A percentile compares a stretch with the other conserved stretches of the same genome.
phyloP scores from a whole-genome alignment of 2,113 vertebrate genomes.

The Anthoscopus minutus region DNA sequence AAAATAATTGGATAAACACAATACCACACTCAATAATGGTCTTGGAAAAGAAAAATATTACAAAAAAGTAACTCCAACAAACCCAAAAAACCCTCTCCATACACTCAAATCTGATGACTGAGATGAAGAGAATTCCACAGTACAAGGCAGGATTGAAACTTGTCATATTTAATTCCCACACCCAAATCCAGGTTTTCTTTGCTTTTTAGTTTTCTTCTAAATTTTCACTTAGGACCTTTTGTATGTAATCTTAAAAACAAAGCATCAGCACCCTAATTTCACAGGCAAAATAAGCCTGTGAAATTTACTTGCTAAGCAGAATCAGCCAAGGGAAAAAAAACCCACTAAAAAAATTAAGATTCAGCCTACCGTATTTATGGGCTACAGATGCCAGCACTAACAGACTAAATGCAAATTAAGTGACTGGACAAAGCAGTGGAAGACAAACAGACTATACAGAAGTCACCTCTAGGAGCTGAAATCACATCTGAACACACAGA shows the following conservation, averaged over 20 bases:
- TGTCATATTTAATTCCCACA: not conserved
- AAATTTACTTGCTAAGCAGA: not conserved
- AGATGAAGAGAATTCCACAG: not conserved
- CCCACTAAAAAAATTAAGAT: not conserved
- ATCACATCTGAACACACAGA: not conserved
- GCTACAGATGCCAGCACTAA: not conserved
- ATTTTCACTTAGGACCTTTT: not conserved
- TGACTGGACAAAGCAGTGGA: not conserved
- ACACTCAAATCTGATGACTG: not conserved
- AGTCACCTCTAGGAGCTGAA: not conserved
- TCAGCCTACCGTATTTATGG: not conserved
- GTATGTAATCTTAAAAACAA: not conserved
- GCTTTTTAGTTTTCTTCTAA: not conserved
- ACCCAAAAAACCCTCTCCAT: rapidly evolving
- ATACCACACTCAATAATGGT: not conserved
- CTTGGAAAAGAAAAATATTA: not conserved
- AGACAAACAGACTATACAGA: not conserved
- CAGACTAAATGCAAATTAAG: not conserved
- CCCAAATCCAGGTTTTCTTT: not conserved
- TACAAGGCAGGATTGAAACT: not conserved
- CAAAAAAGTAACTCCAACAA: rapidly evolving
- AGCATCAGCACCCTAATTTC: not conserved
- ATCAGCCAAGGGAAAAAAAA: not conserved
- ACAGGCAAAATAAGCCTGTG: not conserved
- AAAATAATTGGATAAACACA: not conserved